Evolutionary conservation across 1,140 invertebrate species (phyloP).

Genomic region (Procambarus virginalis): DNA sequence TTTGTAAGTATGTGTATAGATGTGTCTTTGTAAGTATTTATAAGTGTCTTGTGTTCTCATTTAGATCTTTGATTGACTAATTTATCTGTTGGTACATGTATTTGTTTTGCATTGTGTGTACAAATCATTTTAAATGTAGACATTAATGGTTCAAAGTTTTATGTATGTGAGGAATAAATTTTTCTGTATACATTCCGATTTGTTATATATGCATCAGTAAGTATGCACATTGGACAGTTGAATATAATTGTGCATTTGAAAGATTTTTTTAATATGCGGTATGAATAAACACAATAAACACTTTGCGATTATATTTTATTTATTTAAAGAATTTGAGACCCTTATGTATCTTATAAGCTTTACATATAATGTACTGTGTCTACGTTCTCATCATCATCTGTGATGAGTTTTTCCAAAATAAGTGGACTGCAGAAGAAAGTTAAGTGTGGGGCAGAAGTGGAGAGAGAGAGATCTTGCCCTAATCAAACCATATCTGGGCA

Average conservation of each 20-base stretch:
- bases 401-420: too few species aligned
- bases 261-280: not conserved
- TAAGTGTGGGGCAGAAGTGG: too few species aligned
- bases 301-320: not conserved
- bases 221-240: not conserved
- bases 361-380: too few species aligned
- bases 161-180: not conserved
- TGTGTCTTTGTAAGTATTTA: slow-evolving; percentile 41
- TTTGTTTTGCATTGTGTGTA: not conserved
- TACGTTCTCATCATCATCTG: too few species aligned
- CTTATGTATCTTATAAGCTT: not conserved
- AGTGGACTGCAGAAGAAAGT: too few species aligned
- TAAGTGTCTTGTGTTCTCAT: slow-evolving; percentile 13
- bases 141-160: not conserved
- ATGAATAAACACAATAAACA: not conserved
- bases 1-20: slow-evolving; percentile 52
- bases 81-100: not conserved
- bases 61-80: not conserved
- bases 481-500: too few species aligned
- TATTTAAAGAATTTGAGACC: not conserved
- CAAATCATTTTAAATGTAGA: not conserved
- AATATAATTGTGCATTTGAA: not conserved
- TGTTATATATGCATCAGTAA: not conserved
- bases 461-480: too few species aligned
- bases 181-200: not conserved